A percentile compares a stretch with the other conserved stretches of the same genome.
Evolutionary conservation across 2,797 vertebrate species (phyloP).

Genomic region (Eulemur rubriventer): DNA sequence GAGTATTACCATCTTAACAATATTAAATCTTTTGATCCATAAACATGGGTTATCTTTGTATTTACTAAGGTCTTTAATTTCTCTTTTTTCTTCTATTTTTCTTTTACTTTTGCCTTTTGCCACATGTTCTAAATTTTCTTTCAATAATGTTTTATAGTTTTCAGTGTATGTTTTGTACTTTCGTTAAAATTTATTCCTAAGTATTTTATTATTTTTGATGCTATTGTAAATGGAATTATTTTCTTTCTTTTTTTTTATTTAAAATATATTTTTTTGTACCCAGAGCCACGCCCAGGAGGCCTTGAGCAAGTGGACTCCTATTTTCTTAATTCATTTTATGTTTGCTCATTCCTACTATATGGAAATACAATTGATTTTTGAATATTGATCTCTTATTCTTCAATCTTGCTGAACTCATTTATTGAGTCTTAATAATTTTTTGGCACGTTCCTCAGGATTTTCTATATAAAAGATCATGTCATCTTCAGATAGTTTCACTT

Average conservation of each 20-base stretch:
- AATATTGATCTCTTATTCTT: not conserved
- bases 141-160: not conserved
- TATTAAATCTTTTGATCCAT: not conserved
- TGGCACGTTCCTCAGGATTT: not conserved
- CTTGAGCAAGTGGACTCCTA: not conserved
- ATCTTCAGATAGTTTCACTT: not conserved
- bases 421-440: not conserved
- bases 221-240: conserved; percentile 25
- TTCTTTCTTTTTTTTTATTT: too few species aligned
- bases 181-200: not conserved
- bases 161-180: not conserved
- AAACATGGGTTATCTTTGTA: not conserved
- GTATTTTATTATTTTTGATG: not conserved
- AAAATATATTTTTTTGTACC: too few species aligned
- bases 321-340: not conserved
- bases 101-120: too few species aligned
- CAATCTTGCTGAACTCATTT: not conserved
- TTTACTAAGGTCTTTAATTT: not conserved
- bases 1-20: not conserved
- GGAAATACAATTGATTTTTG: not conserved
- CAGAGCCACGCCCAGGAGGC: too few species aligned
- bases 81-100: not conserved
- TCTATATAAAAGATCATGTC: not conserved
- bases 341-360: not conserved
- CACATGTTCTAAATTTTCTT: too few species aligned